phyloP scores from a whole-genome alignment of 2,113 vertebrate genomes.

The Indri indri region DNA sequence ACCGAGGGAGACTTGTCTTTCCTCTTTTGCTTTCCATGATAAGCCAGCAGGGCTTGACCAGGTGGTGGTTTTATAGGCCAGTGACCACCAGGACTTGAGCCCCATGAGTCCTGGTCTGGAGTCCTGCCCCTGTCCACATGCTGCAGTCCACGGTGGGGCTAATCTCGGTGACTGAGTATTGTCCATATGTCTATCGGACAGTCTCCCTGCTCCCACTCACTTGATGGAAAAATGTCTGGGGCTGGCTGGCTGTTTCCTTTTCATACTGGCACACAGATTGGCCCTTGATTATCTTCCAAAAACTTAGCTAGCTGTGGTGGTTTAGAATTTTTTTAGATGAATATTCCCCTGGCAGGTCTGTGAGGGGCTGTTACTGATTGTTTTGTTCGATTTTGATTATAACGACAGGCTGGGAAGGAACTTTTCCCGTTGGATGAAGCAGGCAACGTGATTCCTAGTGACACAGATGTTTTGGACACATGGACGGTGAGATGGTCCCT shows the following conservation, averaged over 20 bases:
- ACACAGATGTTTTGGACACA: constrained; percentile 86
- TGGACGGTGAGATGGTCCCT: constrained; percentile 89
- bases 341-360: background rate
- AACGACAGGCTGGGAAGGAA: constrained; percentile 85
- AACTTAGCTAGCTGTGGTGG: background rate
- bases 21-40: background rate
- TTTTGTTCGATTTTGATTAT: background rate
- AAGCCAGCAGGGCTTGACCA: accelerated
- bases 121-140: background rate
- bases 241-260: background rate
- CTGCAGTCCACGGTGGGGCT: accelerated
- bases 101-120: background rate
- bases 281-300: background rate
- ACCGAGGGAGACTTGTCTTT: background rate
- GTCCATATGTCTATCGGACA: background rate
- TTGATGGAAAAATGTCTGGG: background rate
- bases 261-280: background rate
- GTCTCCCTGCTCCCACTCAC: background rate
- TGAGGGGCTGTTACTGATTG: background rate
- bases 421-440: constrained; percentile 87
- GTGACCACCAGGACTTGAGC: background rate
- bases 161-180: accelerated
- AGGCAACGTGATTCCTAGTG: constrained; percentile 83
- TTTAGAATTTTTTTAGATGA: background rate
- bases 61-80: background rate